A percentile compares a stretch with the other conserved stretches of the same genome.
Evolutionary conservation across 2,888 invertebrate genomes (phyloP).

Genomic region (Sarcophaga subvicina): DNA sequence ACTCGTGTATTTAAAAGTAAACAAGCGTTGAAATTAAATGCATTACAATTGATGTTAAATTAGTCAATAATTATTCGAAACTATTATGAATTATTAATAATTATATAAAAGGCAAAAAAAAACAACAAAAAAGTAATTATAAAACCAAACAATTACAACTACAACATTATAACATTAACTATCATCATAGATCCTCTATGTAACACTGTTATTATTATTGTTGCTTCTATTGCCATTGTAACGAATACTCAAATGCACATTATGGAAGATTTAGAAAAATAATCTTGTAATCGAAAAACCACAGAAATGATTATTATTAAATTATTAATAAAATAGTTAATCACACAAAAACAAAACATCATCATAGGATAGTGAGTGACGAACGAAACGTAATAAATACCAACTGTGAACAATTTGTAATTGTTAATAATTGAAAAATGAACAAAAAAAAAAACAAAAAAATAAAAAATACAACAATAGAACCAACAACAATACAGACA

Average conservation of each 20-base stretch:
- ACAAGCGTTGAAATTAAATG: conserved; percentile 47
- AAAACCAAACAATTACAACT: conserved; percentile 17
- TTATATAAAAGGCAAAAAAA: conserved; percentile 26
- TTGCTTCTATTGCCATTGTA: conserved; percentile 11
- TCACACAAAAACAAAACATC: conserved; percentile 59
- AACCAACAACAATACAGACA: background rate
- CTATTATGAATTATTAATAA: conserved; percentile 55
- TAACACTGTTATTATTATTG: background rate
- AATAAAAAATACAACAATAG: background rate
- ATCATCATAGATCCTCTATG: background rate
- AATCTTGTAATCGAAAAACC: conserved; percentile 57
- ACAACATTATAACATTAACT: background rate
- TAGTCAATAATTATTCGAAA: conserved; percentile 67
- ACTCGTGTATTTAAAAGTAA: background rate
- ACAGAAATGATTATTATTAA: conserved; percentile 61
- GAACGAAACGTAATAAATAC: conserved; percentile 45
- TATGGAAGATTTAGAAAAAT: conserved; percentile 3
- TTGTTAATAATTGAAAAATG: conserved; percentile 64
- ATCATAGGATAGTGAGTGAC: conserved; percentile 29
- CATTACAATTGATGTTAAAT: conserved; percentile 64
- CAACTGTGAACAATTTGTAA: conserved; percentile 68
- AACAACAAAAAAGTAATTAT: too few species aligned
- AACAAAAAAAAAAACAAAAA: conserved; percentile 14
- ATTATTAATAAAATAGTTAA: conserved; percentile 64
- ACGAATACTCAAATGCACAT: background rate